Percentiles rank a stretch among this genome's conserved stretches.
phyloP scores from a whole-genome alignment of 1,140 invertebrate species.

The Mylabris phalerata region DNA sequence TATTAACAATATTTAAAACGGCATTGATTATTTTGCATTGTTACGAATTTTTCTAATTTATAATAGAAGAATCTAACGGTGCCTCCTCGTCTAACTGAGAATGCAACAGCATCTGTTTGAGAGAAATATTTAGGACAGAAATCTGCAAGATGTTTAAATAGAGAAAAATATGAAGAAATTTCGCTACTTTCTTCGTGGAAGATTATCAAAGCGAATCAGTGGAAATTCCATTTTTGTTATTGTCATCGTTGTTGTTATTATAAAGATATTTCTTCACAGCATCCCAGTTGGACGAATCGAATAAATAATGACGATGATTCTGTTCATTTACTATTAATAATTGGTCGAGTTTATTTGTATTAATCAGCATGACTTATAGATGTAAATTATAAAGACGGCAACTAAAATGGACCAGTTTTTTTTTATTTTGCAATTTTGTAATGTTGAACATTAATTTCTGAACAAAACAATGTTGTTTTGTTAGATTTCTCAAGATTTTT shows the following conservation, averaged over 20 bases:
- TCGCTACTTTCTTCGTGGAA: neutral
- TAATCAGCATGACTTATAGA: conserved; percentile 9
- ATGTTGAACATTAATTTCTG: conserved; percentile 3
- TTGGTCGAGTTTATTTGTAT: conserved; percentile 8
- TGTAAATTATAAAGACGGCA: conserved; percentile 1
- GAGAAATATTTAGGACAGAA: too few species aligned
- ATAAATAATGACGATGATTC: too few species aligned
- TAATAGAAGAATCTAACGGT: too few species aligned
- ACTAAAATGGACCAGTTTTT: conserved; percentile 2
- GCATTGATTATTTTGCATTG: too few species aligned
- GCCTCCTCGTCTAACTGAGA: too few species aligned
- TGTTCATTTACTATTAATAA: neutral
- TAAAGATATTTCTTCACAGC: neutral
- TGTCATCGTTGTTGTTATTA: neutral
- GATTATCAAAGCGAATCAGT: neutral
- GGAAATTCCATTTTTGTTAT: neutral
- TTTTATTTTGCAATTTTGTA: conserved; percentile 7
- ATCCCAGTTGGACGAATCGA: neutral
- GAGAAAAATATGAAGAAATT: neutral
- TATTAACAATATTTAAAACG: too few species aligned
- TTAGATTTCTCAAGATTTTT: too few species aligned
- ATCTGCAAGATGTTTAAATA: too few species aligned
- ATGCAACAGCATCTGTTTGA: too few species aligned
- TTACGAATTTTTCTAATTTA: too few species aligned
- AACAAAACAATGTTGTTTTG: neutral